phyloP scores from a whole-genome alignment of 2,113 vertebrate genomes.

The Thalassoma bifasciatum region DNA sequence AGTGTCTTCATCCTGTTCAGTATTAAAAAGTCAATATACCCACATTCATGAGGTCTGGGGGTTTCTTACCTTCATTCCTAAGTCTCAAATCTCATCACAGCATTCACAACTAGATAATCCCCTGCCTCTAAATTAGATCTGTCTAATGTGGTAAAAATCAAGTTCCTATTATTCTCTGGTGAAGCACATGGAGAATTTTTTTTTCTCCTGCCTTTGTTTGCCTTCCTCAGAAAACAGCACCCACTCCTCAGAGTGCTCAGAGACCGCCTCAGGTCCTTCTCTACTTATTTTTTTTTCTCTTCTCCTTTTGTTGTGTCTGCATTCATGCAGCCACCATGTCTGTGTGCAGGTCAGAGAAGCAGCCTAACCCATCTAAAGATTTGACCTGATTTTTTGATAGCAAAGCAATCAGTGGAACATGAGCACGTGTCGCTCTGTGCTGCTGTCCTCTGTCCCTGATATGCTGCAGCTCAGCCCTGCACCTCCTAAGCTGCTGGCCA shows the following conservation, averaged over 20 bases:
- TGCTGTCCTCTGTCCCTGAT: conserved; percentile 21
- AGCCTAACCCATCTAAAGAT: conserved; percentile 54
- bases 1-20: not conserved
- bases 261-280: conserved; percentile 22
- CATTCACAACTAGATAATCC: conserved; percentile 1
- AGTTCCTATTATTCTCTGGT: conserved; percentile 19
- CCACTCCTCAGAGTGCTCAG: conserved; percentile 38
- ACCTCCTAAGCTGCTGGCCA: conserved; percentile 63
- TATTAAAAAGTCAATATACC: not conserved
- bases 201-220: conserved; percentile 34
- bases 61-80: not conserved
- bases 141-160: conserved; percentile 32
- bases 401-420: conserved; percentile 65
- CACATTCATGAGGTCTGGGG: not conserved
- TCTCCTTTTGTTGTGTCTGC: conserved; percentile 60
- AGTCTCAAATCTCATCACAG: not conserved
- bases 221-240: conserved; percentile 41
- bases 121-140: conserved; percentile 29
- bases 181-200: not conserved
- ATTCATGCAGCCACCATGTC: conserved; percentile 26
- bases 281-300: not conserved
- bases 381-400: conserved; percentile 75
- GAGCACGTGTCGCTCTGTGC: conserved; percentile 63
- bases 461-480: conserved; percentile 59
- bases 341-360: conserved; percentile 29